Base-by-base conservation (phyloP, 35 echinoderm and acorn worm species). In the Apostichopus californicus region DNA sequence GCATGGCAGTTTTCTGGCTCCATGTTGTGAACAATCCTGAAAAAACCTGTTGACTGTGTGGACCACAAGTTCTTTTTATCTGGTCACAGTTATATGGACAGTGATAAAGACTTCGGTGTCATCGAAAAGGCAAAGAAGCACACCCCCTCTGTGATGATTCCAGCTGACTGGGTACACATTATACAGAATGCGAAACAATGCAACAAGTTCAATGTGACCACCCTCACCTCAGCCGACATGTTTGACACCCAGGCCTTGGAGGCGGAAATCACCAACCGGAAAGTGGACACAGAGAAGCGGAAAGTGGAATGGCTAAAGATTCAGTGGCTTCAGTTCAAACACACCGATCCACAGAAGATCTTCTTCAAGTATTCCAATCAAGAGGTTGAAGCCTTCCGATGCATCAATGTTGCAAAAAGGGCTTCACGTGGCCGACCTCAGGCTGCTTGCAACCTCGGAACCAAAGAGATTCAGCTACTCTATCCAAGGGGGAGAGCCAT, bases 311-410 rank as follows among this genome's bases (percentile, higher is more conserved):
- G 70, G 70, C 70, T 73, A 73, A 13, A 73, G 17, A 78, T 78
- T 21, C n/a, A 21, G 77, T 78, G 77, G 77, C 77, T 78, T 78
- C 77, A 78, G 77, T 78, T 86, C 53, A 86, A 54, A 13, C 3
- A 5, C 22, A 55, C 9, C 9, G 82, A 86, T 86, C 82, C 53
- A 86, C 57, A 17, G 13, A 86, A 86, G 82, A 86, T 86, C 8
- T 78, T 78, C 82, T 86, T 86, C 56, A 86, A 86, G 82, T 56
- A 86, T 23, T 86, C 82, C 22, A 86, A 56, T 56, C 13, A 55
- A 61, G 82, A 86, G 10, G 5, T 86, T 11, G 82, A 17, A 86
- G n/a, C 53, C 54, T 86, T 86, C 56, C 82, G 82, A 56, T 73
- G 70, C 46, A 82, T 82, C 20, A n/a, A 82, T n/a, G 46, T 54